Evolutionary conservation across 2,888 invertebrate genomes (phyloP).

Genomic region (Scrobipalpa atriplicella): DNA sequence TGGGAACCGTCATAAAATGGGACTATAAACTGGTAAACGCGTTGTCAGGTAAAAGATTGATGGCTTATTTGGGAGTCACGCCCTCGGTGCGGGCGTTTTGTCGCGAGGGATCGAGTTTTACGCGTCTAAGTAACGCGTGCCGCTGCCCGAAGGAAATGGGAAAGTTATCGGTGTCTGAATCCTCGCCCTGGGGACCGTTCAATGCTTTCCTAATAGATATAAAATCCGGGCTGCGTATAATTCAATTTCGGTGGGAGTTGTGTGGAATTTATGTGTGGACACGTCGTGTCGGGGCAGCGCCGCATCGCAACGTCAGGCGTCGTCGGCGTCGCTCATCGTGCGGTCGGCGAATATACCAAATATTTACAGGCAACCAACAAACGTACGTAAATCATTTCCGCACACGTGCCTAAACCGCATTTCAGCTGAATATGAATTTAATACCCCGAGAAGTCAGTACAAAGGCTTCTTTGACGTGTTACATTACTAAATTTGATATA

Average conservation of each 20-base stretch:
- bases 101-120: constrained; percentile 55
- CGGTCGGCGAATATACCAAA: constrained; percentile 44
- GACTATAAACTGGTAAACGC: constrained; percentile 53
- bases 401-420: constrained; percentile 48
- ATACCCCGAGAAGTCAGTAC: constrained; percentile 37
- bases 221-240: constrained; percentile 71
- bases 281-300: constrained; percentile 40
- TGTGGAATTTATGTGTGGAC: constrained; percentile 63
- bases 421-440: constrained; percentile 49
- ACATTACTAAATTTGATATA: constrained; percentile 13
- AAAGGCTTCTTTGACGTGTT: constrained; percentile 35
- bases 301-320: constrained; percentile 29
- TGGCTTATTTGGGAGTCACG: constrained; percentile 59
- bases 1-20: constrained; percentile 49
- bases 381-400: constrained; percentile 51
- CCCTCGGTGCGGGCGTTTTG: constrained; percentile 51
- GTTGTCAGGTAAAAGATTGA: constrained; percentile 67
- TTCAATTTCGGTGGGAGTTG: constrained; percentile 65
- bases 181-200: constrained; percentile 69
- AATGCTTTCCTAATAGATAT: constrained; percentile 77
- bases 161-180: constrained; percentile 79
- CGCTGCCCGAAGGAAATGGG: constrained; percentile 72
- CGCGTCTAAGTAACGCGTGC: constrained; percentile 59
- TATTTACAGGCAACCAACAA: constrained; percentile 47
- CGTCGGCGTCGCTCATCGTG: constrained; percentile 36